These are phyloP conservation scores for Hystrix brachyura DNA, from an alignment of 2,113 vertebrate species.

Conservation along the genomic window DNA sequence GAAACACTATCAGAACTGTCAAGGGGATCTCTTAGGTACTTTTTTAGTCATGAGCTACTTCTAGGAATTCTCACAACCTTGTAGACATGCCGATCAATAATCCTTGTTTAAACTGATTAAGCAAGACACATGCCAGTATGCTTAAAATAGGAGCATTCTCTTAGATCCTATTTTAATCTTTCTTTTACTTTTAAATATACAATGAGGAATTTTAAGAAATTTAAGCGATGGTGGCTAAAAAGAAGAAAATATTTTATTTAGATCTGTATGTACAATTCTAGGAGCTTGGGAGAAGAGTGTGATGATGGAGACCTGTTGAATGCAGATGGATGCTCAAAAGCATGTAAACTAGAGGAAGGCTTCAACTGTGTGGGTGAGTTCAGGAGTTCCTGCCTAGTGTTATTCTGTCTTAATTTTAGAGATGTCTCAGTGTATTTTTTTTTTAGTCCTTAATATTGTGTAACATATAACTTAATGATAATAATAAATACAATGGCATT, in stretches of 20 bases:
- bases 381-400: too few relatives aligned
- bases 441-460: background rate
- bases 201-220: background rate
- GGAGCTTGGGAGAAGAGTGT: slow-evolving; percentile 92
- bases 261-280: slow-evolving; percentile 66
- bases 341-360: slow-evolving; percentile 91
- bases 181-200: background rate
- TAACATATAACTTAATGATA: background rate
- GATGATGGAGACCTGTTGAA: slow-evolving; percentile 95
- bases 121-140: background rate
- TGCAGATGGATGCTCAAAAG: slow-evolving; percentile 96
- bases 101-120: background rate
- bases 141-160: background rate
- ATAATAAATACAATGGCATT: background rate
- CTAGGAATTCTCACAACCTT: background rate
- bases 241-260: background rate
- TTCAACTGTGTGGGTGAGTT: slow-evolving; percentile 95
- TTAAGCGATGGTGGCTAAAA: background rate
- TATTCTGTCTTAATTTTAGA: background rate
- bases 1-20: background rate
- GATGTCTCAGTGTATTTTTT: background rate
- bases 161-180: background rate
- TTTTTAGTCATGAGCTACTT: background rate
- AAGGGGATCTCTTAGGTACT: background rate
- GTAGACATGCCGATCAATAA: background rate